Conservation (phyloP, 2,113 vertebrate genomes). For the Lagopus leucura region DNA sequence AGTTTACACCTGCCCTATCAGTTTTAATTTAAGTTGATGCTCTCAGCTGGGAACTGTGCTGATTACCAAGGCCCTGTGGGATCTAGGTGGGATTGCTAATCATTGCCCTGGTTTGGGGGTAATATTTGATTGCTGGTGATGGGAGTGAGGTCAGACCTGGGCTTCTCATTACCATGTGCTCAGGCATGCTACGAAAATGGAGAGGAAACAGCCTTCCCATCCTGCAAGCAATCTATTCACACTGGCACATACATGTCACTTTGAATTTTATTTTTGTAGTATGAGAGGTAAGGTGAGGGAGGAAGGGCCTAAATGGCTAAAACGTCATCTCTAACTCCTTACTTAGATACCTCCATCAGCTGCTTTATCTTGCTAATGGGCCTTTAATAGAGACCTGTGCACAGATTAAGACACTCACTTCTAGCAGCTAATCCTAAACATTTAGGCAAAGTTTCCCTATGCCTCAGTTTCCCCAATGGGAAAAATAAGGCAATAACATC, state of each 20-base stretch:
- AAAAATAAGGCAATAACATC: background rate
- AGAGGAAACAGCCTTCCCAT: background rate
- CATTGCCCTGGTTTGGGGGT: background rate
- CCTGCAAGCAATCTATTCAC: background rate
- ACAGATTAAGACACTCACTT: background rate
- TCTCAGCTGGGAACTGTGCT: background rate
- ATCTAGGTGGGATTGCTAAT: background rate
- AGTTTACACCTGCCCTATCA: background rate
- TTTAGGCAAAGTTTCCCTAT: fast-evolving
- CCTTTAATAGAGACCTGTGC: background rate
- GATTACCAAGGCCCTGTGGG: background rate
- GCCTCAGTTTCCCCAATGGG: background rate
- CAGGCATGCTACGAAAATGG: background rate
- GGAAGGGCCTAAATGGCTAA: background rate
- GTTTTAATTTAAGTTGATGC: background rate
- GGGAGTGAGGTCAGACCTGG: background rate
- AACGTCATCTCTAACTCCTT: background rate
- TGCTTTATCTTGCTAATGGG: too few species aligned
- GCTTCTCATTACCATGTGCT: background rate
- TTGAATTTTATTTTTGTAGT: fast-evolving
- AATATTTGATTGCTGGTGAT: background rate
- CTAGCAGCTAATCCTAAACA: background rate
- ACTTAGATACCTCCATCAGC: background rate
- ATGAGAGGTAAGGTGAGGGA: background rate
- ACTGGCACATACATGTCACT: background rate